These are phyloP conservation scores for Crambe crambe DNA, from an alignment of 37 sponge, comb jelly and placozoan genomes.

Conservation along the genomic window DNA sequence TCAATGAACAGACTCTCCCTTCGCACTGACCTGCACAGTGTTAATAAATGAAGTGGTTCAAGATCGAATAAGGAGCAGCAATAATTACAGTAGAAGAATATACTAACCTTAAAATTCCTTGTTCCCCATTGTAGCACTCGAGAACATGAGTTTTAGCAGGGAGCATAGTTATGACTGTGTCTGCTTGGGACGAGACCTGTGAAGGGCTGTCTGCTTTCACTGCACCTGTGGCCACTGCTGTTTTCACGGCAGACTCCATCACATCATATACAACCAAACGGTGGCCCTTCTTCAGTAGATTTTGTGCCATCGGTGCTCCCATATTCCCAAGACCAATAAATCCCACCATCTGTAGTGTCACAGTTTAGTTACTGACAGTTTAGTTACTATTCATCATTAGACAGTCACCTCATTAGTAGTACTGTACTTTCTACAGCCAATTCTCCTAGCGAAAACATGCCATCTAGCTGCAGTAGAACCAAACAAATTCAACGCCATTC, in stretches of 20 bases:
- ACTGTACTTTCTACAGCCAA: neutral
- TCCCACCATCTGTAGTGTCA: slow-evolving; percentile 47
- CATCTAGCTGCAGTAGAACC: too few relatives aligned
- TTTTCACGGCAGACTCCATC: slow-evolving; percentile 31
- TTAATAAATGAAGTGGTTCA: too few relatives aligned
- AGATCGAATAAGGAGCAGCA: too few relatives aligned
- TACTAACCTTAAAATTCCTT: slow-evolving; percentile 69
- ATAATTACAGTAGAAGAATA: too few relatives aligned
- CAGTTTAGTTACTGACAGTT: neutral
- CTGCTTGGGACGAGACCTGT: slow-evolving; percentile 49
- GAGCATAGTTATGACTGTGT: slow-evolving; percentile 89
- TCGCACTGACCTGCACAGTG: slow-evolving; percentile 38
- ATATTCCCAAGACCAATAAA: slow-evolving; percentile 99
- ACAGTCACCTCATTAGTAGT: too few relatives aligned
- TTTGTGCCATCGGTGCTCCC: slow-evolving; percentile 94
- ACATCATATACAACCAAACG: slow-evolving; percentile 85
- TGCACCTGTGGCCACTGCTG: slow-evolving; percentile 69
- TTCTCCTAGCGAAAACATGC: too few relatives aligned
- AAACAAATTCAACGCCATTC: too few relatives aligned
- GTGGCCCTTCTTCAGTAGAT: slow-evolving; percentile 78
- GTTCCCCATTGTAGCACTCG: slow-evolving; percentile 67
- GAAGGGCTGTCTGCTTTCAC: slow-evolving; percentile 52
- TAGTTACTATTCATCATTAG: too few relatives aligned
- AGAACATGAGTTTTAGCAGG: slow-evolving; percentile 63
- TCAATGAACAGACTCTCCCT: slow-evolving; percentile 85